Percentiles rank a stretch among this genome's conserved stretches.
Evolutionary conservation across 2,113 vertebrate genomes (phyloP).

Genomic region (Pelodiscus sinensis): DNA sequence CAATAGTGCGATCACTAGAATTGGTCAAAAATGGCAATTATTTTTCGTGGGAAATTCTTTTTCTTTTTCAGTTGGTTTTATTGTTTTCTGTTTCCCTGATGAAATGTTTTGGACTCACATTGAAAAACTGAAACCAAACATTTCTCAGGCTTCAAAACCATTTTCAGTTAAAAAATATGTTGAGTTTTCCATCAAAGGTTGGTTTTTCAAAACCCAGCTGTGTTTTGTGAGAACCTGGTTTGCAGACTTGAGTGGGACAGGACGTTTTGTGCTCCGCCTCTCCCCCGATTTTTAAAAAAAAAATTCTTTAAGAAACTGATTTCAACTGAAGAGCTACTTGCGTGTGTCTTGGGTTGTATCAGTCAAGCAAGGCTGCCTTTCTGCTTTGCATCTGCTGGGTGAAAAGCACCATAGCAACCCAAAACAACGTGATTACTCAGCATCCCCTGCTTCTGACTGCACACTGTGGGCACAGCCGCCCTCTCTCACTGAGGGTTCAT

Average conservation of each 20-base stretch:
- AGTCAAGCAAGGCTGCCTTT: neutral
- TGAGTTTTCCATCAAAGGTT: no score
- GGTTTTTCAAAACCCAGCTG: neutral
- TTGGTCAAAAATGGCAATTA: neutral
- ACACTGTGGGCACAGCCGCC: neutral
- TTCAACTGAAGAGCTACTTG: neutral
- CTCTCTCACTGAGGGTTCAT: neutral
- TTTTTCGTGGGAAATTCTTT: neutral
- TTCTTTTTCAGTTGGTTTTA: neutral
- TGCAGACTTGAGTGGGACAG: neutral
- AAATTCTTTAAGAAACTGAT: no score
- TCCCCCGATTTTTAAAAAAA: neutral
- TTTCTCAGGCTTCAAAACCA: neutral
- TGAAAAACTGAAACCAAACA: rapidly evolving
- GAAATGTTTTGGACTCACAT: neutral
- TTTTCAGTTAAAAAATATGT: neutral
- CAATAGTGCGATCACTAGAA: neutral
- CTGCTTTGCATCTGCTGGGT: neutral
- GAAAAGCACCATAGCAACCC: neutral
- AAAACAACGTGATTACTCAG: neutral
- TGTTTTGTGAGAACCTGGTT: neutral
- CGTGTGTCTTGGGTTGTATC: neutral
- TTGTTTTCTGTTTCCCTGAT: neutral
- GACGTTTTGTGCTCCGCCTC: no score
- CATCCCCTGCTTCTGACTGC: neutral